A percentile compares a stretch with the other conserved stretches of the same genome.
These are phyloP conservation scores for Geodia barretti DNA, from an alignment of 37 sponge, comb jelly and placozoan species.

Conservation along the genomic window DNA sequence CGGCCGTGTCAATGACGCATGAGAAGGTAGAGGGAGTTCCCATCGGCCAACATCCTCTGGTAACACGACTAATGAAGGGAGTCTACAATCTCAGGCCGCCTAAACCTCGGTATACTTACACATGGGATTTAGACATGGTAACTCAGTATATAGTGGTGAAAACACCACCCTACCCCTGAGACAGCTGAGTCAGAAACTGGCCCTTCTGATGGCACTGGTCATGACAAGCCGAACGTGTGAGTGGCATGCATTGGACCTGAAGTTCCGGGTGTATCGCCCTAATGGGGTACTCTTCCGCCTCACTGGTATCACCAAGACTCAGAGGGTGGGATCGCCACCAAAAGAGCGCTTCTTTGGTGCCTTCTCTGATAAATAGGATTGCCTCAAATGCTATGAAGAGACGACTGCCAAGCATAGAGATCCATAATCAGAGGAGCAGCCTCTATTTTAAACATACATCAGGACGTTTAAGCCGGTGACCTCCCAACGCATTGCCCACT, in stretches of 20 bases:
- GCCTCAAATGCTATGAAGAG: not conserved
- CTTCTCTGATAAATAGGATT: too few relatives aligned
- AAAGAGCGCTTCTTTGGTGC: too few relatives aligned
- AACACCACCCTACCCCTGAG: not conserved
- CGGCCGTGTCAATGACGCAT: not conserved
- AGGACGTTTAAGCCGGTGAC: not conserved
- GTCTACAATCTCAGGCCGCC: not conserved
- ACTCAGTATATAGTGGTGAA: not conserved
- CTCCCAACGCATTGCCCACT: conserved; percentile 21
- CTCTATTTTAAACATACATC: not conserved
- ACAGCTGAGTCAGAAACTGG: not conserved
- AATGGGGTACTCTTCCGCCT: not conserved
- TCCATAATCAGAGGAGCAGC: not conserved
- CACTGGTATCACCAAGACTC: not conserved
- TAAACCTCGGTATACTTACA: not conserved
- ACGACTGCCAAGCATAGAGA: not conserved
- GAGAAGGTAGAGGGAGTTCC: not conserved
- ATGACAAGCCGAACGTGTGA: not conserved
- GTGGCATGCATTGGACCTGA: not conserved
- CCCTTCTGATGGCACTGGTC: not conserved
- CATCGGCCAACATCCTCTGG: conserved; percentile 3
- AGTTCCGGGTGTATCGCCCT: not conserved
- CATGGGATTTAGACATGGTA: not conserved
- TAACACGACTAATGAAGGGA: not conserved
- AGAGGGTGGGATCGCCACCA: not conserved